These are phyloP conservation scores for Zaprionus lachaisei DNA, from an alignment of 1,140 invertebrate species.

Conservation along the genomic window DNA sequence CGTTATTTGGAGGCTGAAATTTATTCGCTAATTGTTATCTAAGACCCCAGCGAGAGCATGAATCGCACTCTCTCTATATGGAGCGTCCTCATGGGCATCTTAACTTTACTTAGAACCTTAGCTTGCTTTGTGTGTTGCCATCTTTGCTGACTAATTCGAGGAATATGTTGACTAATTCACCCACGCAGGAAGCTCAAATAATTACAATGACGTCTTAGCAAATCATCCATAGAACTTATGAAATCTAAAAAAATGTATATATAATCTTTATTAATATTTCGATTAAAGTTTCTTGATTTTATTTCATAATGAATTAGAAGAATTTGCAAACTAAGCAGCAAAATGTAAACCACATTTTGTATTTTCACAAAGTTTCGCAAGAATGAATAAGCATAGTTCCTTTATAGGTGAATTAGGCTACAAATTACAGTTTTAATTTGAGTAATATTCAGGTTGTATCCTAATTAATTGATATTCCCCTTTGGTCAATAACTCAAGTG, in stretches of 20 bases:
- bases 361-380: not conserved
- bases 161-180: slow-evolving; percentile 11
- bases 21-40: slow-evolving; percentile 77
- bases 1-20: slow-evolving; percentile 61
- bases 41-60: slow-evolving; percentile 27
- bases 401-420: too few species aligned
- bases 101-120: slow-evolving; percentile 18
- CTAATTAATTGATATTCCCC: not conserved
- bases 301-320: too few species aligned
- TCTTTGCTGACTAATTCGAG: slow-evolving; percentile 20
- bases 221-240: too few species aligned
- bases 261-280: too few species aligned
- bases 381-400: too few species aligned
- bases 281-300: too few species aligned
- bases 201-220: not conserved
- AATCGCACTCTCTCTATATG: slow-evolving; percentile 10
- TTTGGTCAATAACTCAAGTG: not conserved
- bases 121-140: slow-evolving; percentile 6
- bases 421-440: too few species aligned
- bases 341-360: not conserved
- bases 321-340: not conserved
- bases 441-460: too few species aligned
- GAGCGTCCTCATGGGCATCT: not conserved
- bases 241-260: too few species aligned
- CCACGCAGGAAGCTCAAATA: not conserved